Evolutionary conservation across 2,113 vertebrate genomes (phyloP).

Genomic region (Istiophorus platypterus): DNA sequence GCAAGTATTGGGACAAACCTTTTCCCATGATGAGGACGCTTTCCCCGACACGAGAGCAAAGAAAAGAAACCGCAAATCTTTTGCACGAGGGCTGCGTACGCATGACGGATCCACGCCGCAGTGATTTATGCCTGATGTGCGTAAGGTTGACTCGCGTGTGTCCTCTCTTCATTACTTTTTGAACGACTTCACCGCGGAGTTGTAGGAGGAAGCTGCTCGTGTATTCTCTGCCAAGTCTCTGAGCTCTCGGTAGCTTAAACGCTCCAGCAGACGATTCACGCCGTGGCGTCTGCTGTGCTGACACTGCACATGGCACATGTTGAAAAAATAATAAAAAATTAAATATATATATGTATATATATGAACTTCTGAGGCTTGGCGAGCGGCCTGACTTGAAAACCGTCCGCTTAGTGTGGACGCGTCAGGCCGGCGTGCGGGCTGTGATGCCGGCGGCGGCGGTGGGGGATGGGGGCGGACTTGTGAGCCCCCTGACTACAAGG

Average conservation of each 20-base stretch:
- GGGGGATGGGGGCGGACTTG: no score
- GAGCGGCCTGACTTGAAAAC: conserved; percentile 31
- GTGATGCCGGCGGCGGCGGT: conserved; percentile 13
- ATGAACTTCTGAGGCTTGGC: conserved; percentile 23
- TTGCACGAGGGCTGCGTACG: conserved; percentile 19
- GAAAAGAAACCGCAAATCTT: neutral
- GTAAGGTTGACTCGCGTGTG: conserved; percentile 13
- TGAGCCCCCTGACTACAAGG: conserved; percentile 6
- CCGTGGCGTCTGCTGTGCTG: conserved; percentile 4
- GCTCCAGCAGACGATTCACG: neutral
- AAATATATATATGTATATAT: no score
- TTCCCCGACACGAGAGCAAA: neutral
- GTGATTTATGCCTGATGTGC: conserved; percentile 9
- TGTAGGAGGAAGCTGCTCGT: conserved; percentile 9
- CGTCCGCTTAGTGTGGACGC: no score
- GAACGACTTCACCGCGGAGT: conserved; percentile 26
- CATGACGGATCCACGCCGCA: conserved; percentile 20
- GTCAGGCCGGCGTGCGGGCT: conserved; percentile 17
- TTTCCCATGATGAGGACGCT: neutral
- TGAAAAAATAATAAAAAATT: no score
- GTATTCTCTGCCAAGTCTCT: neutral
- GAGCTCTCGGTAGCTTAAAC: conserved; percentile 3
- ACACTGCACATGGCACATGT: neutral
- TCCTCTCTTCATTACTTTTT: conserved; percentile 58
- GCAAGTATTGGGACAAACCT: no score